Evolutionary conservation across 1,140 invertebrate species (phyloP), one percentile per base, ranked within the genome.

Genomic region (Eciton burchellii): DNA sequence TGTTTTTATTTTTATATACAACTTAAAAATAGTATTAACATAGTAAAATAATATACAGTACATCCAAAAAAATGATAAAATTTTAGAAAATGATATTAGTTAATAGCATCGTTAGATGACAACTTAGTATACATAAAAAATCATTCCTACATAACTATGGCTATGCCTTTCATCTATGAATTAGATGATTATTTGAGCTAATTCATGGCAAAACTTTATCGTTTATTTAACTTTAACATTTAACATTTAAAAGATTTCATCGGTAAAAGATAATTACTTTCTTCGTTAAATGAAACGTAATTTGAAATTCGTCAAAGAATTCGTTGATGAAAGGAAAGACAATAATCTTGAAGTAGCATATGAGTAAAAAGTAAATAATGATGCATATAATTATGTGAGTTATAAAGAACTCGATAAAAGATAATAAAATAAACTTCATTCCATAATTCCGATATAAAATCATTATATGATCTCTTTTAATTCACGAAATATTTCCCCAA

Each of bases 1-100:
- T 52, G 35, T 54, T 52, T 56, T 35, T 66, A 68, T 77, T 68
- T 77, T 49, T 56, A 66, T 62, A 68, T 60, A 68, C 6, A 52
- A 24, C 29, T 66, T 77, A 66, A 47, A 74, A 74, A 43, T 74
- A 63, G 2, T 74, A 47, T 77, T 54, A 47, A 74, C 62, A 43
- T 74, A 63, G 2, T 74, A 47, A 41, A 74, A 47, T 35, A 24
- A 65, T 49, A 65, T 41, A 76, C 47, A 76, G 35, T 49, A n/a
- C 45, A 59, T 72, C 19, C 16, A 35, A 21, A 19, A 12, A 60
- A 62, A 5, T 12, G n/a, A 49, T 16, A 16, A 63, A 49, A n/a
- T 8, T 74, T 63, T 63, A 26, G 35, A 49, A 14, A 8, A 24
- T 35, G 26, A 49, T 6, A 5, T 49, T 63, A 49, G 6, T 74